A percentile compares a stretch with the other conserved stretches of the same genome.
These are phyloP conservation scores for Lycorma delicatula DNA, from an alignment of 1,140 invertebrate genomes.

Conservation along the genomic window DNA sequence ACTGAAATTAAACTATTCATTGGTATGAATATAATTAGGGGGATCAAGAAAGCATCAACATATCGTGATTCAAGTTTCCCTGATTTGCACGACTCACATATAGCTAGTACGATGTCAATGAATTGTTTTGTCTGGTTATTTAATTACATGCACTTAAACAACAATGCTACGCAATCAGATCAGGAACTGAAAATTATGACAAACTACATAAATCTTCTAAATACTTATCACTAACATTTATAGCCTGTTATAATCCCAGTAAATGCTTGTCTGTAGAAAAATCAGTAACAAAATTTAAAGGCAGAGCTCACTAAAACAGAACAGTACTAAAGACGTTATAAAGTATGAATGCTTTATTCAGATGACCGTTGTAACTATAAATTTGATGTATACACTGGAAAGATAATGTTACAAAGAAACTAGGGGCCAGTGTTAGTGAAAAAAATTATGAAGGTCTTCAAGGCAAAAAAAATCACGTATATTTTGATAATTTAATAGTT, in stretches of 20 bases:
- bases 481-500: not conserved
- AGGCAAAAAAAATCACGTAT: not conserved
- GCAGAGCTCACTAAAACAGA: not conserved
- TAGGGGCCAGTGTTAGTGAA: not conserved
- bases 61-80: not conserved
- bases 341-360: not conserved
- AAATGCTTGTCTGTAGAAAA: not conserved
- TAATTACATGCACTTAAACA: not conserved
- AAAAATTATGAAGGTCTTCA: not conserved
- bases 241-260: not conserved
- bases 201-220: not conserved
- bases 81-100: not conserved
- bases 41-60: not conserved
- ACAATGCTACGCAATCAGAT: not conserved
- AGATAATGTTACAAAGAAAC: not conserved
- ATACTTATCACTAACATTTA: not conserved
- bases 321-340: not conserved
- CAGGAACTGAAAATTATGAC: not conserved
- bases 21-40: not conserved
- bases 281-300: not conserved
- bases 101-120: not conserved
- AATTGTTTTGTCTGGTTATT: not conserved
- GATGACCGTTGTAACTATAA: not conserved
- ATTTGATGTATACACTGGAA: not conserved
- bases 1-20: not conserved